phyloP scores from a whole-genome alignment of 2,888 invertebrate genomes.

The Agrotis ipsilon region DNA sequence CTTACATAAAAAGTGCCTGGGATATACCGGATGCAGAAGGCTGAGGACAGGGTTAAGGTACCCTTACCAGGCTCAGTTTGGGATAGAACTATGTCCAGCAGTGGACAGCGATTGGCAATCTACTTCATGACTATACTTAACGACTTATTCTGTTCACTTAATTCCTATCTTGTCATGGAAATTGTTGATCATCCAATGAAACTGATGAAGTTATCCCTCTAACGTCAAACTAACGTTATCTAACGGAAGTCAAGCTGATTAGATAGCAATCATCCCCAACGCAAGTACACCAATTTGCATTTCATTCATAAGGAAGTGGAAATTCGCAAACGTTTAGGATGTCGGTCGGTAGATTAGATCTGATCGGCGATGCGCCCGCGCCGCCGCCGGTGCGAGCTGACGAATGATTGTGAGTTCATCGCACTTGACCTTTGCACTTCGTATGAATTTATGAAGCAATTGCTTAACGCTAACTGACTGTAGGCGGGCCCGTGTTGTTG shows the following conservation, averaged over 20 bases:
- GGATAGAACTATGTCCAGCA: not conserved
- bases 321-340: conserved; percentile 61
- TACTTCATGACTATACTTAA: not conserved
- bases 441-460: conserved; percentile 71
- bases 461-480: conserved; percentile 63
- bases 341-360: conserved; percentile 57
- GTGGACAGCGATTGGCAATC: too few relatives aligned
- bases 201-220: not conserved
- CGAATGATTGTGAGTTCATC: conserved; percentile 82
- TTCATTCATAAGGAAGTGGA: conserved; percentile 61
- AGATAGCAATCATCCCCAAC: conserved; percentile 18
- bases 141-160: not conserved
- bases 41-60: not conserved
- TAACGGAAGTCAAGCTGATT: conserved; percentile 2
- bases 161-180: not conserved
- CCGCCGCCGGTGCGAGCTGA: conserved; percentile 60
- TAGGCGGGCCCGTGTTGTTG: conserved; percentile 65
- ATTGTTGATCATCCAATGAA: not conserved
- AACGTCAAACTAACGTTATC: conserved; percentile 2
- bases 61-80: not conserved
- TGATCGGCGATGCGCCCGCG: conserved; percentile 50
- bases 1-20: not conserved
- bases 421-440: conserved; percentile 85
- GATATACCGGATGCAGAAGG: not conserved
- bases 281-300: conserved; percentile 41